Conservation (phyloP, 2,888 invertebrate species). For the Pegoplata infirma region DNA sequence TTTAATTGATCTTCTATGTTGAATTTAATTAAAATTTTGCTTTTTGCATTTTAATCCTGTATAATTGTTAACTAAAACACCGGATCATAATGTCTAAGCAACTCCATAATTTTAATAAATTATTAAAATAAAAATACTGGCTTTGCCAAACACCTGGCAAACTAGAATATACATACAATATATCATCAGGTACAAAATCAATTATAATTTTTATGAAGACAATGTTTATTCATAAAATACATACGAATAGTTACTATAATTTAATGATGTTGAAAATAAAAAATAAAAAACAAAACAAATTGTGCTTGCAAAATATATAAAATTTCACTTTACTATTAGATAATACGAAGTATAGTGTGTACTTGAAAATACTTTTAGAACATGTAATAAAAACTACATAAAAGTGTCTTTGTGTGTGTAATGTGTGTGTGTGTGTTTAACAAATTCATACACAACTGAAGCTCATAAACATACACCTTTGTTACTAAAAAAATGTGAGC, state of each 20-base stretch:
- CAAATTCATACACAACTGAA: neutral
- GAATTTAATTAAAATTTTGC: too few species aligned
- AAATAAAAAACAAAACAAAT: slow-evolving; percentile 1
- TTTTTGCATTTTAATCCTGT: too few species aligned
- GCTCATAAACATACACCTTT: neutral
- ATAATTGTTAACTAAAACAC: too few species aligned
- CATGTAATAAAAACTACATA: neutral
- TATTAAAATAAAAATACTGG: too few species aligned
- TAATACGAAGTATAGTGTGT: neutral
- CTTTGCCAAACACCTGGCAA: too few species aligned
- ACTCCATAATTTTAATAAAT: too few species aligned
- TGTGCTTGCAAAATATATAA: neutral
- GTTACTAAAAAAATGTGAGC: too few species aligned
- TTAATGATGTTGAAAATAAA: neutral
- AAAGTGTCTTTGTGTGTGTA: neutral
- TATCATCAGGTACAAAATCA: neutral
- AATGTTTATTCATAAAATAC: neutral
- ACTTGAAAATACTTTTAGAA: slow-evolving; percentile 21
- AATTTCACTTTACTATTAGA: slow-evolving; percentile 1
- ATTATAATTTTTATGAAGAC: neutral
- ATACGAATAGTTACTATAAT: neutral
- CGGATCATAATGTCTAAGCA: too few species aligned
- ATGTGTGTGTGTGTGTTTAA: neutral
- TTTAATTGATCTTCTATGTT: too few species aligned
- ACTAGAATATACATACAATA: too few species aligned